These are phyloP conservation scores for Druceiella hillmani DNA, from an alignment of 2,888 invertebrate genomes.

Conservation along the genomic window DNA sequence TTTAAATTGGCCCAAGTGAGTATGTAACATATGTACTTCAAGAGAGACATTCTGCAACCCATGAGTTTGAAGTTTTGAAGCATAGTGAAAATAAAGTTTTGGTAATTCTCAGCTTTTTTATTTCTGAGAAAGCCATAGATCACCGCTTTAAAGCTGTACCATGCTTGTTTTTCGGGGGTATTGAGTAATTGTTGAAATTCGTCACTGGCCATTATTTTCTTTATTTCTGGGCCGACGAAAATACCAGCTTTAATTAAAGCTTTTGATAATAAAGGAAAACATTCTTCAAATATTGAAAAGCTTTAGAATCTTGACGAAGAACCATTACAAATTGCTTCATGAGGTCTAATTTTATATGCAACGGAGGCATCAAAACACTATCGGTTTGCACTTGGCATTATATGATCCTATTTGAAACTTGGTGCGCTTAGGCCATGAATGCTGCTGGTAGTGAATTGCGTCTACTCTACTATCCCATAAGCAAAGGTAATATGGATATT, in stretches of 20 bases:
- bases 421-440: not conserved
- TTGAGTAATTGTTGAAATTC: not conserved
- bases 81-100: too few species aligned
- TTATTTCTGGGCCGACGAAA: not conserved
- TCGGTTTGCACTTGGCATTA: not conserved
- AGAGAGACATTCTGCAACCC: slow-evolving; percentile 14
- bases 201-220: slow-evolving; percentile 1
- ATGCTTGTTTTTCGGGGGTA: not conserved
- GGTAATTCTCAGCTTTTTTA: slow-evolving; percentile 18
- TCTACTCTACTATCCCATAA: slow-evolving; percentile 14
- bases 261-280: not conserved
- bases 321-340: not conserved
- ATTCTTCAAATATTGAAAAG: not conserved
- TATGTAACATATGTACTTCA: slow-evolving; percentile 21
- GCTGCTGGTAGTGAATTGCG: slow-evolving; percentile 3
- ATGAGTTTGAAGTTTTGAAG: too few species aligned
- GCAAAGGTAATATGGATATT: slow-evolving; percentile 14
- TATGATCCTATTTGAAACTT: not conserved
- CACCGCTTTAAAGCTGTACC: not conserved
- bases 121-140: slow-evolving; percentile 18
- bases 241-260: not conserved
- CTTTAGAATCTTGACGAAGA: slow-evolving; percentile 1
- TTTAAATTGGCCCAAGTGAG: slow-evolving; percentile 21
- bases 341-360: not conserved
- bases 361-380: not conserved